These are phyloP conservation scores for Myrmecophaga tridactyla DNA, from an alignment of 2,113 vertebrate species.

Conservation along the genomic window DNA sequence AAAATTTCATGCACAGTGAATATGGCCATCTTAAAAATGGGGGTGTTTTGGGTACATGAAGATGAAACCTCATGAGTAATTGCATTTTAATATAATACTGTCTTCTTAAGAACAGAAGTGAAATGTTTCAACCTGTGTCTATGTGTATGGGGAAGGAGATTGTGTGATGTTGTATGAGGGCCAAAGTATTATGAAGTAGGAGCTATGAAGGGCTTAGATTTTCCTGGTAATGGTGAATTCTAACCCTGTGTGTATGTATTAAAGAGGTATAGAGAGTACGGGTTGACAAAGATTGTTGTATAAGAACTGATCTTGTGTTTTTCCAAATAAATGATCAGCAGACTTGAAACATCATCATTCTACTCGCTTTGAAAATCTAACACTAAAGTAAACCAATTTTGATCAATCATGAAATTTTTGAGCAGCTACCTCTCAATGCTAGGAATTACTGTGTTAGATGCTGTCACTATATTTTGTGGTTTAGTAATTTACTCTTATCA, in stretches of 20 bases:
- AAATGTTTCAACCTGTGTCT: background rate
- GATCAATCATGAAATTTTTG: background rate
- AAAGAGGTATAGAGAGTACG: background rate
- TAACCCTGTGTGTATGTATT: background rate
- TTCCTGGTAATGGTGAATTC: background rate
- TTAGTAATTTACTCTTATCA: background rate
- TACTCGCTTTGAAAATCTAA: constrained; percentile 3
- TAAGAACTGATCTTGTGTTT: constrained; percentile 9
- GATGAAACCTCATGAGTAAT: constrained; percentile 5
- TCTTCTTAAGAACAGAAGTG: constrained; percentile 26
- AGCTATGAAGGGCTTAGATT: background rate
- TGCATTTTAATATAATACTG: constrained; percentile 35
- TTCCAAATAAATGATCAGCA: constrained; percentile 1
- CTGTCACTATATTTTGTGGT: constrained; percentile 29
- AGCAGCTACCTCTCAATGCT: background rate
- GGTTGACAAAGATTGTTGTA: background rate
- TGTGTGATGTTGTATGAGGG: background rate
- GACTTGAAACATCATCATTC: background rate
- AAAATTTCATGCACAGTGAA: background rate
- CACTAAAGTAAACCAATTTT: background rate
- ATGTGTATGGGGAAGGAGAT: background rate
- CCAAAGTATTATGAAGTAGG: background rate
- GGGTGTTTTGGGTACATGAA: background rate
- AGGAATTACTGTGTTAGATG: constrained; percentile 1
- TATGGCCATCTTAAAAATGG: background rate